Evolutionary conservation across 2,113 vertebrate genomes (phyloP).

Genomic region (Pomatostomus ruficeps): DNA sequence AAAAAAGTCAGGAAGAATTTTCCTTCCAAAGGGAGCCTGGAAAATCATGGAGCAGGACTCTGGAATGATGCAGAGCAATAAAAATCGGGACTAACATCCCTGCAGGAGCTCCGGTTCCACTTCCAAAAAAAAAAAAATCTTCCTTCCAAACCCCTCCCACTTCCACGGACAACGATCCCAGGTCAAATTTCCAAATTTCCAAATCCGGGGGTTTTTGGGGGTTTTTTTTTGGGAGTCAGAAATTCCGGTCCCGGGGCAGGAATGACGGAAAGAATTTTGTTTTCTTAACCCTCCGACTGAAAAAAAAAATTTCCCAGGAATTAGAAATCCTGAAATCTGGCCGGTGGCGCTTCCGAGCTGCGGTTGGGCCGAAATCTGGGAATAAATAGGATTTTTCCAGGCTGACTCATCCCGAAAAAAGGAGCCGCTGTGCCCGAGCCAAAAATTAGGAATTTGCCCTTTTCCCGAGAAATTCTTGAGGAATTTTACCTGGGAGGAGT

Average conservation of each 20-base stretch:
- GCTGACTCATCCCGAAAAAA: constrained; percentile 9
- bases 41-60: no score
- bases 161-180: neutral
- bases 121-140: neutral
- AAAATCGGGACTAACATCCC: neutral
- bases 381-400: constrained; percentile 19
- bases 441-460: neutral
- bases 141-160: neutral
- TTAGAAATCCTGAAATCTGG: constrained; percentile 42
- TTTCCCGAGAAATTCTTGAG: neutral
- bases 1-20: neutral
- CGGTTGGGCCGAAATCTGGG: neutral
- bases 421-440: neutral
- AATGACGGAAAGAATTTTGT: neutral
- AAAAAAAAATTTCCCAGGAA: neutral
- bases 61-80: neutral
- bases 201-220: no score
- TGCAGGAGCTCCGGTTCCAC: neutral
- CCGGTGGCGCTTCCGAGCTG: neutral
- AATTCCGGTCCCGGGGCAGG: neutral
- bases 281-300: constrained; percentile 6
- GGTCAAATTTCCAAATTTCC: constrained; percentile 7
- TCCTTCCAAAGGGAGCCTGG: neutral
- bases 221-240: neutral
- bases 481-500: neutral